Conservation (phyloP, 2,797 vertebrate genomes). For the Apogon talboti region DNA sequence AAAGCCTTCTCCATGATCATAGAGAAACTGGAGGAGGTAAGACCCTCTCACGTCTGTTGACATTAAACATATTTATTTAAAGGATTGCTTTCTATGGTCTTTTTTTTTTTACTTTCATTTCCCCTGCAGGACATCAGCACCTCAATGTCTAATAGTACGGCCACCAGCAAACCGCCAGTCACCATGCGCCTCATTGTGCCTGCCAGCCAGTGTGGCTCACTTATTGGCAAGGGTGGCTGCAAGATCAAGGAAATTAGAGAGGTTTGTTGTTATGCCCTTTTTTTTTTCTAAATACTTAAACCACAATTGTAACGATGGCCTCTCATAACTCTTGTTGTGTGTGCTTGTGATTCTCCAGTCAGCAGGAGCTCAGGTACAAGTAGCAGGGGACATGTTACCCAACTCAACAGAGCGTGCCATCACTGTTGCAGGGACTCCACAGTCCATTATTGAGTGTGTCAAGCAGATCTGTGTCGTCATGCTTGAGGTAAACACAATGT, state of each 20-base stretch:
- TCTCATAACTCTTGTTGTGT: neutral
- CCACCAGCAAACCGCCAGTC: slow-evolving; percentile 94
- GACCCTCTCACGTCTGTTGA: neutral
- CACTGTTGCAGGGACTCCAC: slow-evolving; percentile 94
- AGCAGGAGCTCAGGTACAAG: slow-evolving; percentile 95
- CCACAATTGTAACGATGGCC: fast-evolving
- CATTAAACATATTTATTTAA: neutral
- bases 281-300: neutral
- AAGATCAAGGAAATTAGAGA: slow-evolving; percentile 97
- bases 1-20: slow-evolving; percentile 98
- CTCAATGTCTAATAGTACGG: slow-evolving; percentile 96
- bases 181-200: slow-evolving; percentile 94
- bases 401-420: slow-evolving; percentile 96
- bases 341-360: slow-evolving; percentile 78
- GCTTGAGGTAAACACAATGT: slow-evolving; percentile 86
- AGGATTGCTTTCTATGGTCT: neutral
- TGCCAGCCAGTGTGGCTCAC: slow-evolving; percentile 94
- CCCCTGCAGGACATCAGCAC: slow-evolving; percentile 91
- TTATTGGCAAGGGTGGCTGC: slow-evolving; percentile 95
- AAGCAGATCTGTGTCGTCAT: slow-evolving; percentile 98
- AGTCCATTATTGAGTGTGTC: slow-evolving; percentile 96
- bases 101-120: neutral
- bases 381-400: slow-evolving; percentile 96
- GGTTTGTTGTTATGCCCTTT: slow-evolving; percentile 72
- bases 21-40: slow-evolving; percentile 95